Conservation (phyloP, 1,140 invertebrate species). For the Spodoptera litura region DNA sequence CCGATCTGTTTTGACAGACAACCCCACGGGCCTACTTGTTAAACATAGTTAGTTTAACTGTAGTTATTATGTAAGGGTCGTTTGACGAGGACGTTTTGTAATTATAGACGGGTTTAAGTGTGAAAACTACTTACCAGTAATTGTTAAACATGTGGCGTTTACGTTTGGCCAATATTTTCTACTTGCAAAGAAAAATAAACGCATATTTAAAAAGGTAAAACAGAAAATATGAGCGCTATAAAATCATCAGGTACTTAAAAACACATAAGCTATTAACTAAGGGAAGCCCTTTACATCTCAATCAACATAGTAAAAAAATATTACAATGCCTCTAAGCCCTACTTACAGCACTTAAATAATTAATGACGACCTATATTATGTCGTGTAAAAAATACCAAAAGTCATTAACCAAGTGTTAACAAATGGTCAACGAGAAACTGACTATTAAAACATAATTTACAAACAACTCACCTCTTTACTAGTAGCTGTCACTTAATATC, state of each 20-base stretch:
- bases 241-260: conserved; percentile 12
- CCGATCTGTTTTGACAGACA: conserved; percentile 23
- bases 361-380: conserved; percentile 23
- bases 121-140: conserved; percentile 2
- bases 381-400: conserved; percentile 16
- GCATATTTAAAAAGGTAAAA: background rate
- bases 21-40: background rate
- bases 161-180: background rate
- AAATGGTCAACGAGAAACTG: conserved; percentile 15
- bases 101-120: background rate
- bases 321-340: conserved; percentile 1
- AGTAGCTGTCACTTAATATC: conserved; percentile 17
- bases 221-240: background rate
- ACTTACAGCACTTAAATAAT: conserved; percentile 21
- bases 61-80: background rate
- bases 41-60: background rate
- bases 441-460: conserved; percentile 22
- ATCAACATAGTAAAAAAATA: conserved; percentile 13
- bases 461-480: conserved; percentile 42
- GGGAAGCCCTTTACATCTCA: conserved; percentile 2
- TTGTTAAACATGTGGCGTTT: background rate
- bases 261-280: conserved; percentile 1
- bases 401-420: conserved; percentile 30
- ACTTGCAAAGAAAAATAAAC: background rate
- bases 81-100: background rate